Base-by-base conservation (phyloP, 2,888 invertebrate species). In the Agrotis segetum region DNA sequence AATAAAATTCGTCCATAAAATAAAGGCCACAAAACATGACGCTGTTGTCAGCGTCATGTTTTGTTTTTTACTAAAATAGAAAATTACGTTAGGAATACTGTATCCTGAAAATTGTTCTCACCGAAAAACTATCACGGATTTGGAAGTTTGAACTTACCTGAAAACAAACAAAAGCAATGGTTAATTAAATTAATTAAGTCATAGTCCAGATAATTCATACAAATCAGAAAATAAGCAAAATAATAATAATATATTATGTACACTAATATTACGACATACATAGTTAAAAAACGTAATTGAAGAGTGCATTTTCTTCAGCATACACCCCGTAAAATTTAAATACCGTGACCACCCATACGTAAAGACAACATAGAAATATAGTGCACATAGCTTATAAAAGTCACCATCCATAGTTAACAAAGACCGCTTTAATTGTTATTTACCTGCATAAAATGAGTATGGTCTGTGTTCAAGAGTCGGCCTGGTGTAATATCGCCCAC, bases 401-500 rank as follows among this genome's bases (percentile, higher is more conserved):
- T 13, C 24, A 17, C 2, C 16, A 13, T 1, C 29, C 14, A 24
- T 56, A 24, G 11, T n/a, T 58, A 52, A 19, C 0, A 62, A 13
- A 34, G 34, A 55, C 29, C 6, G n/a, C 9, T 53, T n/a, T 66
- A 72, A 72, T 77, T 61, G 74, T 74, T 61, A 64, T 79, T 64
- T 60, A 34, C 40, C 5, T 24, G 53, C 46, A 47, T 21, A 49
- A 19, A 53, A 67, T 29, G 19, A 44, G 52, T 53, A 58, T 44
- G 46, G 67, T 50, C 53, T 67, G 63, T 60, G 71, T 74, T 71
- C 44, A 34, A 67, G 58, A 73, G 21, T 4, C 56, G 24, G 9
- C 70, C 59, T 82, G 73, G 79, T 84, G 89, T 90, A 91, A 90
- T 92, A 92, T 91, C 92, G 87, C 87, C 92, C 91, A 92, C 94